These are phyloP conservation scores for Unio pictorum DNA, from an alignment of 2,888 invertebrate genomes.

Conservation along the genomic window DNA sequence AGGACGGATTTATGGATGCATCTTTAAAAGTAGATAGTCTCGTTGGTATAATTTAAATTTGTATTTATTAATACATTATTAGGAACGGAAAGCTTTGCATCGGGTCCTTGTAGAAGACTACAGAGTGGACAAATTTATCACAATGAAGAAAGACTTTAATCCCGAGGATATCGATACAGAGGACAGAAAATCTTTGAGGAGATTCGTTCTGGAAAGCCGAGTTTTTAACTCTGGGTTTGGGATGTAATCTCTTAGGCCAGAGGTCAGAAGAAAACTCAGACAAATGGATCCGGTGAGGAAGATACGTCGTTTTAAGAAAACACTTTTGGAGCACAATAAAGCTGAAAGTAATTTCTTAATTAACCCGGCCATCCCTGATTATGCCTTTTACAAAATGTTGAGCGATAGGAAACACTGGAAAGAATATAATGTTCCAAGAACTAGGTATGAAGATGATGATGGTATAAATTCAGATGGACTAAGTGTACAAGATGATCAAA, in stretches of 20 bases:
- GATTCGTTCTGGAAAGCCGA: slow-evolving; percentile 41
- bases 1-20: too few species aligned
- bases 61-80: too few species aligned
- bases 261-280: slow-evolving; percentile 36
- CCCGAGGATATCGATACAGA: slow-evolving; percentile 28
- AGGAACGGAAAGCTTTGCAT: slow-evolving; percentile 35
- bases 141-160: slow-evolving; percentile 42
- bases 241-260: slow-evolving; percentile 34
- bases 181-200: slow-evolving; percentile 22
- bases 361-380: too few species aligned
- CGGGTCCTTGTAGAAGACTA: slow-evolving; percentile 39
- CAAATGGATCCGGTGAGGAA: slow-evolving; percentile 41
- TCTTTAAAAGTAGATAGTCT: too few species aligned
- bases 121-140: slow-evolving; percentile 38
- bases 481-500: too few species aligned
- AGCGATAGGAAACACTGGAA: too few species aligned
- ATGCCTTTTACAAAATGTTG: too few species aligned
- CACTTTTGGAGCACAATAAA: slow-evolving; percentile 32
- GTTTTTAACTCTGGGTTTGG: slow-evolving; percentile 44
- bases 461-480: too few species aligned
- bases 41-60: too few species aligned
- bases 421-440: too few species aligned
- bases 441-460: too few species aligned
- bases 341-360: too few species aligned
- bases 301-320: slow-evolving; percentile 27